phyloP scores from a whole-genome alignment of 2,113 vertebrate species.

The Theristicus caerulescens region DNA sequence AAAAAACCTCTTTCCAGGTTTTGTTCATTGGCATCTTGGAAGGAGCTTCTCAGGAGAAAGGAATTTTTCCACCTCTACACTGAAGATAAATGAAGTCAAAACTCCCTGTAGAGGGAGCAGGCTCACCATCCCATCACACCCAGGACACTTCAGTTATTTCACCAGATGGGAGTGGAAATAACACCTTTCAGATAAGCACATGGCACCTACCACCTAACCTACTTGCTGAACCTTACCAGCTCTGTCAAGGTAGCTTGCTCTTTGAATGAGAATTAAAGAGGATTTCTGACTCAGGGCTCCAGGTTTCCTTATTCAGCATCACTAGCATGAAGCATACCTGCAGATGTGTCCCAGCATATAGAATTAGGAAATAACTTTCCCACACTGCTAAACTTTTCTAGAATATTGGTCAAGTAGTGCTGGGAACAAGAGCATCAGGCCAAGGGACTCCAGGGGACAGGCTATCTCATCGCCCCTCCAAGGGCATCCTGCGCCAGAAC shows the following conservation, averaged over 20 bases:
- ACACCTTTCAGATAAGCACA: accelerated
- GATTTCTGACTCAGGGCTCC: neutral
- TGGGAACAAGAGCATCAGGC: neutral
- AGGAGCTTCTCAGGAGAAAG: neutral
- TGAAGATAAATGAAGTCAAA: neutral
- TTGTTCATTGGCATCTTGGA: neutral
- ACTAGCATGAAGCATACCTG: accelerated
- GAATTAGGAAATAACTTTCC: neutral
- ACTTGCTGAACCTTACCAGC: neutral
- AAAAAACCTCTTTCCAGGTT: neutral
- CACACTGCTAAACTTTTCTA: neutral
- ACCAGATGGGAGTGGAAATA: neutral
- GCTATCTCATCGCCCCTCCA: neutral
- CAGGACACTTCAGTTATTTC: accelerated
- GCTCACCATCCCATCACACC: neutral
- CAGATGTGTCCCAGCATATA: neutral
- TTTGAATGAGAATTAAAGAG: neutral
- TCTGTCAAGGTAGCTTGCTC: neutral
- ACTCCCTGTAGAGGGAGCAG: constrained; percentile 33
- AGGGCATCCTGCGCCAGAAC: neutral
- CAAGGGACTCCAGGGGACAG: accelerated
- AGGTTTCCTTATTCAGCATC: neutral
- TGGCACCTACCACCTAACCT: accelerated
- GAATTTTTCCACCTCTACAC: neutral
- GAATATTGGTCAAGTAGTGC: neutral